These are phyloP conservation scores for Platycheirus rosarum DNA, from an alignment of 2,888 invertebrate species.

Conservation along the genomic window DNA sequence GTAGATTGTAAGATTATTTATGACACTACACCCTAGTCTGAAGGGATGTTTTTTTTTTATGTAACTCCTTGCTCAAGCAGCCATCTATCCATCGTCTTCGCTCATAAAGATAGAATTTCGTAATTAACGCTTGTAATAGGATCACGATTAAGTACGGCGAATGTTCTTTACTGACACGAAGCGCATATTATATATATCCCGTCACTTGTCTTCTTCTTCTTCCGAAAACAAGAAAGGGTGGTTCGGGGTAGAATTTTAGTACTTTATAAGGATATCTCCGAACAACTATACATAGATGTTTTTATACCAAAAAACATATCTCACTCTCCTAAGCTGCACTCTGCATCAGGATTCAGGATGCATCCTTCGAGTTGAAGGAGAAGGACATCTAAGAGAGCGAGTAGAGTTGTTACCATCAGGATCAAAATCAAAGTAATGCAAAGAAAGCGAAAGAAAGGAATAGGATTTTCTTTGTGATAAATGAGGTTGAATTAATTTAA, in stretches of 20 bases:
- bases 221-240: no score
- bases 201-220: no score
- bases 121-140: slow-evolving; percentile 81
- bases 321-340: background rate
- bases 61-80: background rate
- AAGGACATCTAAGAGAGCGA: slow-evolving; percentile 37
- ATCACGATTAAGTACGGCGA: slow-evolving; percentile 78
- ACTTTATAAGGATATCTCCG: slow-evolving; percentile 14
- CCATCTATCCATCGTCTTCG: slow-evolving; percentile 54
- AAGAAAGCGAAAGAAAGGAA: slow-evolving; percentile 58
- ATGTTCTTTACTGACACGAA: slow-evolving; percentile 64
- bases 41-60: slow-evolving; percentile 20
- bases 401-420: slow-evolving; percentile 39
- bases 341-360: slow-evolving; percentile 2
- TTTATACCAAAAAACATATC: background rate
- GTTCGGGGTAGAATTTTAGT: no score
- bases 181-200: slow-evolving; percentile 40
- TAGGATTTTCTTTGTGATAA: slow-evolving; percentile 69
- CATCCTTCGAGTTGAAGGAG: slow-evolving; percentile 31
- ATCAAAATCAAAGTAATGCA: slow-evolving; percentile 62
- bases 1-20: slow-evolving; percentile 63
- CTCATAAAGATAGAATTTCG: slow-evolving; percentile 75
- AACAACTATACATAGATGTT: slow-evolving; percentile 9
- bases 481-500: slow-evolving; percentile 71
- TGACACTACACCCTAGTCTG: slow-evolving; percentile 54